These are phyloP conservation scores for Agrotis segetum DNA, from an alignment of 2,888 invertebrate species.

Conservation along the genomic window DNA sequence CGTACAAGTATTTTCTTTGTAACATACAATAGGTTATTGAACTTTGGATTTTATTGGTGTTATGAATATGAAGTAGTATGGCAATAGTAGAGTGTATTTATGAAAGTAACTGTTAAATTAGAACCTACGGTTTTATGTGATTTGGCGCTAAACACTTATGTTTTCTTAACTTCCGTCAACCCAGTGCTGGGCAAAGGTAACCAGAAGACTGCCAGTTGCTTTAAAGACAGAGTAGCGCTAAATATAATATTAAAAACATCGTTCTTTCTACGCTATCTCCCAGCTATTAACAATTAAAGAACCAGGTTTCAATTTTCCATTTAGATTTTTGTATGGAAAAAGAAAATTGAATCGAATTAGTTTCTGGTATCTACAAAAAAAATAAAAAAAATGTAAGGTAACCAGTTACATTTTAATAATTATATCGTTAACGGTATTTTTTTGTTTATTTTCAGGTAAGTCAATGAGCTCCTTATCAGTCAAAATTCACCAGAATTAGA, in stretches of 20 bases:
- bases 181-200: no score
- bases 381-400: not conserved
- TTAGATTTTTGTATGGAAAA: no score
- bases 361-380: no score
- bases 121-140: no score
- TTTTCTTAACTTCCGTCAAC: no score
- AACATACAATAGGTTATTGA: no score
- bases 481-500: conserved; percentile 8
- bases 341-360: no score
- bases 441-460: conserved; percentile 2
- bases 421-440: not conserved
- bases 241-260: not conserved
- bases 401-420: not conserved
- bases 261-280: not conserved
- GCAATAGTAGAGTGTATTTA: not conserved
- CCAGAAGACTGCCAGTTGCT: no score
- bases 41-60: no score
- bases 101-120: not conserved
- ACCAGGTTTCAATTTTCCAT: not conserved
- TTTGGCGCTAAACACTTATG: no score
- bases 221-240: not conserved
- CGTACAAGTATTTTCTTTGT: not conserved
- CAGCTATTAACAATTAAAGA: not conserved
- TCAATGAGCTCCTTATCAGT: not conserved
- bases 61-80: no score